A percentile compares a stretch with the other conserved stretches of the same genome.
Evolutionary conservation across 2,888 invertebrate species (phyloP).

Genomic region (Pachymerium ferrugineum): DNA sequence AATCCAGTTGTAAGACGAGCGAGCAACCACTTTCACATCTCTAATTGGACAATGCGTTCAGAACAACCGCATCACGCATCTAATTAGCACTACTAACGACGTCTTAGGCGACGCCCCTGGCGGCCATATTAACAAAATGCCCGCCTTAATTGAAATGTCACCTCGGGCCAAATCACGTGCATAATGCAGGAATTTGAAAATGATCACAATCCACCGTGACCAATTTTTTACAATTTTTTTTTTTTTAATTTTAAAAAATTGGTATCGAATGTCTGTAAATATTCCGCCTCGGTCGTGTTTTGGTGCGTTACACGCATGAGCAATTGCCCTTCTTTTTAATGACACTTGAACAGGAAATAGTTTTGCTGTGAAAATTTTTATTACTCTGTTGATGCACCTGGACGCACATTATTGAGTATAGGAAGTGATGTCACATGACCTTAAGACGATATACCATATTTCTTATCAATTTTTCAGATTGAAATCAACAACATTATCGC

Average conservation of each 20-base stretch:
- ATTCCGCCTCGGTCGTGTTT: slow-evolving; percentile 14
- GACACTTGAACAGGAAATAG: slow-evolving; percentile 11
- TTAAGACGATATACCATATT: background rate
- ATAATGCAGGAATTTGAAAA: background rate
- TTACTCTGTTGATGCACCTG: slow-evolving; percentile 14
- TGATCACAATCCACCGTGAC: slow-evolving; percentile 1
- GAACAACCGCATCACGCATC: slow-evolving; percentile 21
- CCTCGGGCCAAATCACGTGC: background rate
- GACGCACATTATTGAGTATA: slow-evolving; percentile 9
- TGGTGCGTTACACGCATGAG: slow-evolving; percentile 8
- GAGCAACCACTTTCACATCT: slow-evolving; percentile 17
- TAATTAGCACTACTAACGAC: slow-evolving; percentile 12
- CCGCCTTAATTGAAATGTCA: slow-evolving; percentile 18
- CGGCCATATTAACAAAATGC: slow-evolving; percentile 14
- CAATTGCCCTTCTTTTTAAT: slow-evolving; percentile 21
- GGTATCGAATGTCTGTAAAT: slow-evolving; percentile 1
- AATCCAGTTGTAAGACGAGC: slow-evolving; percentile 21
- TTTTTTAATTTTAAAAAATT: background rate
- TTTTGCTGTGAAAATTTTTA: slow-evolving; percentile 21
- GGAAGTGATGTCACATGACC: slow-evolving; percentile 13
- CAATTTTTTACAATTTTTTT: background rate
- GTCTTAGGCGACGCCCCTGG: slow-evolving; percentile 21
- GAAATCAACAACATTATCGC: slow-evolving; percentile 15
- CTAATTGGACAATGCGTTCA: slow-evolving; percentile 21
- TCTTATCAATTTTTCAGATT: too few relatives aligned